Conservation (phyloP, 2,113 vertebrate genomes). For the Chamaea fasciata region DNA sequence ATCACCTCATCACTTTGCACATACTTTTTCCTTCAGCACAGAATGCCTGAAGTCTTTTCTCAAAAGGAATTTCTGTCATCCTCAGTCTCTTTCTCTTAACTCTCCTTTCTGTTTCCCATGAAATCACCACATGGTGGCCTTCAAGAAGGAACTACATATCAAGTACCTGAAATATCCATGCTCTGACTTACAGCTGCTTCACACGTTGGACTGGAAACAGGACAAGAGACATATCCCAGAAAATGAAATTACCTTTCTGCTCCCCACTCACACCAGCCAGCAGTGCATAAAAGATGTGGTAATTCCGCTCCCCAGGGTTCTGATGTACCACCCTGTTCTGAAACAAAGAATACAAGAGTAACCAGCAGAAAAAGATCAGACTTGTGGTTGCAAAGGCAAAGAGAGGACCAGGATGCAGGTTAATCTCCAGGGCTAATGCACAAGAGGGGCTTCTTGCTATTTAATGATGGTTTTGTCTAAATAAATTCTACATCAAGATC, state of each 20-base stretch:
- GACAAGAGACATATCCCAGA: not conserved
- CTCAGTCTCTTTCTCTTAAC: not conserved
- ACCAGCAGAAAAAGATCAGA: not conserved
- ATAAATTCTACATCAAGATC: not conserved
- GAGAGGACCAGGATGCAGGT: not conserved
- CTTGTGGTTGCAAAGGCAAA: not conserved
- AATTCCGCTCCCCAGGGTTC: conserved; percentile 88
- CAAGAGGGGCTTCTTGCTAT: not conserved
- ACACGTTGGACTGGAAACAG: not conserved
- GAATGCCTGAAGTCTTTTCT: not conserved
- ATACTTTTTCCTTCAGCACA: not conserved
- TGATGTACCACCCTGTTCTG: conserved; percentile 90
- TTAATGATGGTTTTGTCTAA: not conserved
- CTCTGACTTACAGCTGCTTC: not conserved
- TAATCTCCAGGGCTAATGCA: not conserved
- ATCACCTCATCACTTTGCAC: not conserved
- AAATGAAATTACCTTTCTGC: conserved; percentile 77
- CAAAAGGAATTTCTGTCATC: not conserved
- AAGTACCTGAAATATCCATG: not conserved
- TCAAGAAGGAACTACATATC: not conserved
- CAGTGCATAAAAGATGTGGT: conserved; percentile 89
- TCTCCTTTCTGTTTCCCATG: not conserved
- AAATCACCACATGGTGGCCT: not conserved
- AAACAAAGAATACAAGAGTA: conserved; percentile 35
- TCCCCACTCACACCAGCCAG: conserved; percentile 79